Evolutionary conservation across 2,113 vertebrate genomes (phyloP), one percentile per base, ranked within the genome.

Genomic region (Chroicocephalus ridibundus): DNA sequence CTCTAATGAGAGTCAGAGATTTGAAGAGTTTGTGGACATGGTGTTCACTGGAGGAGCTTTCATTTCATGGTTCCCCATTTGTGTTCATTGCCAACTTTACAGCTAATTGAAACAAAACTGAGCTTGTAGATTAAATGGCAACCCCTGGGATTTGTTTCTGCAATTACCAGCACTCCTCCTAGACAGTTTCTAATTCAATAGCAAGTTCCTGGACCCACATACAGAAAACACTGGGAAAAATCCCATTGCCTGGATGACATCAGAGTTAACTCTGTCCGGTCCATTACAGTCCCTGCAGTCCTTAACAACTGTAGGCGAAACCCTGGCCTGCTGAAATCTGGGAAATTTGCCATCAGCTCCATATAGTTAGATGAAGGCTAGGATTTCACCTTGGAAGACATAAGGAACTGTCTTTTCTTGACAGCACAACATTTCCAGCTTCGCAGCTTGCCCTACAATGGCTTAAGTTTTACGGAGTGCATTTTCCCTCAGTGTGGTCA

Each of bases 91-190:
- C 95, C 93, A 96, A 84, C 93, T 94, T 96, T 79, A 92, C 87
- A 94, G 89, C 85, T 97, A 97, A 96, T 94, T 94, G 93, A 95
- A 96, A 96, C 94, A 97, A 96, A 97, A 94, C 93, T 49, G 51
- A 94, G 65, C 74, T 96, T 92, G 91, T 88, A 97, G 92, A 95
- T 96, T 95, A 95, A 97, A 95, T 94, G 86, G 92, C 85, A 96
- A 65, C 94, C 74, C 79, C 49, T 94, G 92, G 92, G 93, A 97
- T 94, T 97, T 88, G 88, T 88, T 97, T 62, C 93, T 93, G 82
- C 82, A 96, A 95, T 90, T 93, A 96, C 72, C 82, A 96, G 88
- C 18, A 4, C 88, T 95, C 75, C 68, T 96, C 75, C 84, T 90
- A 90, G 94, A 90, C 91, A 95, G 86, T 93, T 72, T 72, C 91